These are phyloP conservation scores for Clanis bilineata DNA, from an alignment of 2,888 invertebrate species.

Conservation along the genomic window DNA sequence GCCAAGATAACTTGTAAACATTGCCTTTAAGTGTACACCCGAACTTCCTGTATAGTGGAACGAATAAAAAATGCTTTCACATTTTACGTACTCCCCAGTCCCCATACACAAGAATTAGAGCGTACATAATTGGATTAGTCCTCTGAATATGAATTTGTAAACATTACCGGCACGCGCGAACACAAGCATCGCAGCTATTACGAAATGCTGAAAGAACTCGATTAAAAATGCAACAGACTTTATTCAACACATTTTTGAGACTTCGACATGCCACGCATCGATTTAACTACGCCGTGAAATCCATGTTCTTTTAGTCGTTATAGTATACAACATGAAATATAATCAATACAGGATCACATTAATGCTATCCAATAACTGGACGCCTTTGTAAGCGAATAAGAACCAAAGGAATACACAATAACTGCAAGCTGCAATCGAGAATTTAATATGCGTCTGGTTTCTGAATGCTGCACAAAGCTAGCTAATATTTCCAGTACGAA, in stretches of 20 bases:
- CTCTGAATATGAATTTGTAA: slow-evolving; percentile 27
- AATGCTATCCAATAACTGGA: not conserved
- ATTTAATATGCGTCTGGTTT: slow-evolving; percentile 8
- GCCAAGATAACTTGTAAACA: slow-evolving; percentile 67
- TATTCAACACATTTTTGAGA: not conserved
- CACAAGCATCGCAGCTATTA: not conserved
- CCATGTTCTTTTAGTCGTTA: not conserved
- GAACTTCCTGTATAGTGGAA: slow-evolving; percentile 55
- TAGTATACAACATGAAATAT: not conserved
- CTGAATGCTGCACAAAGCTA: not conserved
- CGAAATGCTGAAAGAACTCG: slow-evolving; percentile 3
- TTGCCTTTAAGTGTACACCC: slow-evolving; percentile 42
- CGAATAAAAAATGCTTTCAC: slow-evolving; percentile 55
- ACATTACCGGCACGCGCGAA: slow-evolving; percentile 15
- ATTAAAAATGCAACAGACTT: not conserved
- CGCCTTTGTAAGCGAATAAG: not conserved
- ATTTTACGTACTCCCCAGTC: slow-evolving; percentile 41
- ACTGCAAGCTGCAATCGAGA: not conserved
- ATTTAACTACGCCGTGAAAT: no score
- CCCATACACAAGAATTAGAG: slow-evolving; percentile 47
- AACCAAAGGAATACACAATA: not conserved
- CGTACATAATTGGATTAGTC: slow-evolving; percentile 46
- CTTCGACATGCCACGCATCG: no score
- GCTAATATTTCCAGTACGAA: slow-evolving; percentile 5
- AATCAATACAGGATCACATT: not conserved